Percentiles rank a stretch among this genome's conserved stretches.
phyloP scores from a whole-genome alignment of 2,113 vertebrate species.

The Anolis carolinensis region DNA sequence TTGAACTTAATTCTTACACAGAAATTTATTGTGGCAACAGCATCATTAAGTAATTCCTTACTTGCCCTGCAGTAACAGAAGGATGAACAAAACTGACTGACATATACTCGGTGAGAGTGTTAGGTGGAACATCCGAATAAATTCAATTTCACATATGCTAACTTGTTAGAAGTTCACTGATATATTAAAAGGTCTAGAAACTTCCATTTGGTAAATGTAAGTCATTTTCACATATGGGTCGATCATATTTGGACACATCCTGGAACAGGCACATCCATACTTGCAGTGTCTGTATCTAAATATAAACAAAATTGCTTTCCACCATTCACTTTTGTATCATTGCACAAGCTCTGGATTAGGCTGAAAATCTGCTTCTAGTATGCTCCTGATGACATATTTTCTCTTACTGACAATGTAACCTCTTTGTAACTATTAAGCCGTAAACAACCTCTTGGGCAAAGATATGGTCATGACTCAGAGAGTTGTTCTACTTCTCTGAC shows the following conservation, averaged over 20 bases:
- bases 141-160: not conserved
- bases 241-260: not conserved
- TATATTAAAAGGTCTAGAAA: not conserved
- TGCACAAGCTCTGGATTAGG: not conserved
- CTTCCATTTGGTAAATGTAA: not conserved
- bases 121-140: not conserved
- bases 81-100: not conserved
- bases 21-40: not conserved
- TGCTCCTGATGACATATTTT: not conserved
- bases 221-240: not conserved
- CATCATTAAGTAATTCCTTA: not conserved
- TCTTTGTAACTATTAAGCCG: not conserved
- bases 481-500: not conserved
- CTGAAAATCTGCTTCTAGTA: not conserved
- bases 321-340: not conserved
- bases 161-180: not conserved
- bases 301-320: not conserved
- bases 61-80: not conserved
- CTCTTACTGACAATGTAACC: not conserved
- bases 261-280: not conserved
- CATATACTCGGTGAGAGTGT: not conserved
- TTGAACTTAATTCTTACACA: not conserved
- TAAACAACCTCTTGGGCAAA: not conserved
- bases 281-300: not conserved
- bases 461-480: not conserved